These are phyloP conservation scores for Percina caprodes DNA, from an alignment of 2,113 vertebrate genomes.

Conservation along the genomic window DNA sequence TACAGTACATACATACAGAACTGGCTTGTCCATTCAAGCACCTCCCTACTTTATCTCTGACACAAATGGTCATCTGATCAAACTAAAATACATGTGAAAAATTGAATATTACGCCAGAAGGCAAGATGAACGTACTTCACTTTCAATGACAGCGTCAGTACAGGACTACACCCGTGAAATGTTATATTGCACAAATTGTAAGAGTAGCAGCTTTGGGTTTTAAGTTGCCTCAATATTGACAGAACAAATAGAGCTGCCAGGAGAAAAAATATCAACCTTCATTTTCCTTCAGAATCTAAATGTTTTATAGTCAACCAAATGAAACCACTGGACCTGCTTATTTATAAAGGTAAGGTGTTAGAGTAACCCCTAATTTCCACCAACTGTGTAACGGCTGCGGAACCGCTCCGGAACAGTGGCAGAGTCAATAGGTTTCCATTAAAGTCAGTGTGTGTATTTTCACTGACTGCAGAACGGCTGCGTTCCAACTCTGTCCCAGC, in stretches of 20 bases:
- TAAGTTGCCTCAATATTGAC: constrained; percentile 24
- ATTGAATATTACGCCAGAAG: constrained; percentile 1
- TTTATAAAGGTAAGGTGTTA: not conserved
- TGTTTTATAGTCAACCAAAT: constrained; percentile 10
- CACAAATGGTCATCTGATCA: constrained; percentile 7
- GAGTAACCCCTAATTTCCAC: too few relatives aligned
- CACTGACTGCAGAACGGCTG: too few relatives aligned
- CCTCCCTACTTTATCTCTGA: constrained; percentile 2
- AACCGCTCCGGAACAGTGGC: too few relatives aligned
- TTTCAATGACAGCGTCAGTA: constrained; percentile 17
- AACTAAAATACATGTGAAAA: constrained; percentile 10
- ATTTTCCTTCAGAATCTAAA: constrained; percentile 25
- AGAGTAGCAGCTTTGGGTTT: constrained; percentile 36
- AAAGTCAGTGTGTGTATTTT: too few relatives aligned
- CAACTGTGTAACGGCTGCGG: too few relatives aligned
- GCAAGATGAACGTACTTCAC: not conserved
- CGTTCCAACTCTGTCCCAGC: too few relatives aligned
- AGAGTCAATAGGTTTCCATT: too few relatives aligned
- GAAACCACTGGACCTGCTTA: not conserved
- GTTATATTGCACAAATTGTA: constrained; percentile 48
- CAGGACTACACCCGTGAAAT: constrained; percentile 2
- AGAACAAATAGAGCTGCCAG: constrained; percentile 39
- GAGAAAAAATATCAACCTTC: constrained; percentile 29
- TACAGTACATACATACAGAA: not conserved
- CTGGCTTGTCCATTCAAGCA: not conserved